Evolutionary conservation across 2,113 vertebrate genomes (phyloP).

Genomic region (Eubucco bourcierii): DNA sequence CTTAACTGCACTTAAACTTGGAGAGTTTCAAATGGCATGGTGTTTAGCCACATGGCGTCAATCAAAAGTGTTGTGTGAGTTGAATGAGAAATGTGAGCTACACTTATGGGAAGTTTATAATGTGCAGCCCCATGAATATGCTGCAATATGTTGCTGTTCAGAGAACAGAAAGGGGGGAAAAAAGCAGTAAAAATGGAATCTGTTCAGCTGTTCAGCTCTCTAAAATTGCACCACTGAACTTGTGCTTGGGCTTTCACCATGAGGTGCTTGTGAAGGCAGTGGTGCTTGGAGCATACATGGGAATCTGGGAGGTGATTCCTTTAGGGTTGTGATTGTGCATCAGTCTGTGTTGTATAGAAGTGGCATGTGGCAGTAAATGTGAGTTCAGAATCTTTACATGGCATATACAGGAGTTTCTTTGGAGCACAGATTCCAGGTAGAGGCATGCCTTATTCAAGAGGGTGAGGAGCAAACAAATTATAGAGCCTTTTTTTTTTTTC

Average conservation of each 20-base stretch:
- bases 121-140: not conserved
- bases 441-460: not conserved
- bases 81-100: not conserved
- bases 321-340: not conserved
- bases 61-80: not conserved
- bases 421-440: not conserved
- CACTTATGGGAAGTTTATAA: not conserved
- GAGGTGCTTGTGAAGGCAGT: not conserved
- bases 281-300: not conserved
- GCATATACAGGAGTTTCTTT: not conserved
- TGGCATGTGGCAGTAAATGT: not conserved
- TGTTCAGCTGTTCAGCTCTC: not conserved
- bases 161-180: not conserved
- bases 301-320: fast-evolving
- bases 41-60: not conserved
- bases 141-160: not conserved
- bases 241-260: not conserved
- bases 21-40: not conserved
- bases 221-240: not conserved
- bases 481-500: not conserved
- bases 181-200: not conserved
- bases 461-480: not conserved
- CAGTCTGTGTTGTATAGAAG: not conserved
- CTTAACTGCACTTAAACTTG: not conserved
- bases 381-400: not conserved